Evolutionary conservation across 2,797 vertebrate genomes (phyloP).

Genomic region (Molossus molossus): DNA sequence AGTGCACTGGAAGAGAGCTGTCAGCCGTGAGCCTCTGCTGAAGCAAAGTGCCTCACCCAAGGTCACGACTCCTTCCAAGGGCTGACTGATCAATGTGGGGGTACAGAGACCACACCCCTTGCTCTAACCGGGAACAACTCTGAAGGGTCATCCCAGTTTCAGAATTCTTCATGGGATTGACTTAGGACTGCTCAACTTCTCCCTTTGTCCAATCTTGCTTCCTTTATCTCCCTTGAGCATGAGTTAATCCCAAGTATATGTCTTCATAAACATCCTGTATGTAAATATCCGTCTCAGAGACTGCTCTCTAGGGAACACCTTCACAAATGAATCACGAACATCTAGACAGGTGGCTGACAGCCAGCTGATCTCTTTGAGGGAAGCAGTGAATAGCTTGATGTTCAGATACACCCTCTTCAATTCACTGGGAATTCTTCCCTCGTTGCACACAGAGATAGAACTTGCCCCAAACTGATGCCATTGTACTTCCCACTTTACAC

Average conservation of each 20-base stretch:
- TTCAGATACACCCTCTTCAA: neutral
- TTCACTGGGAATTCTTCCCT: neutral
- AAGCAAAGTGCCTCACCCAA: neutral
- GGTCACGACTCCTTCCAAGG: neutral
- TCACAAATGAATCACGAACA: constrained; percentile 10
- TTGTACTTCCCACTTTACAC: neutral
- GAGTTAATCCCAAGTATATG: neutral
- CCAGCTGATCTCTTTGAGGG: neutral
- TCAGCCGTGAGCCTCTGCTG: neutral
- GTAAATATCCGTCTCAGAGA: neutral
- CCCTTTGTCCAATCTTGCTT: neutral
- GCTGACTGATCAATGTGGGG: neutral
- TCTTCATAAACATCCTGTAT: neutral
- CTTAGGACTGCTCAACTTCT: neutral
- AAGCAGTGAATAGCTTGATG: neutral
- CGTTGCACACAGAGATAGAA: neutral
- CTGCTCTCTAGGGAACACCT: neutral
- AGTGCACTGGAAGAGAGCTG: neutral
- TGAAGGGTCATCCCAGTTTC: neutral
- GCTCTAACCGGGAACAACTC: neutral
- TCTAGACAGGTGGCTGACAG: neutral
- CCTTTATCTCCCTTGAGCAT: neutral
- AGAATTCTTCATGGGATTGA: neutral
- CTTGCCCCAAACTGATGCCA: neutral
- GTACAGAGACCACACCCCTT: neutral